A percentile compares a stretch with the other conserved stretches of the same genome.
These are phyloP conservation scores for Acanthosepion pharaonis DNA, from an alignment of 2,888 invertebrate genomes.

Conservation along the genomic window DNA sequence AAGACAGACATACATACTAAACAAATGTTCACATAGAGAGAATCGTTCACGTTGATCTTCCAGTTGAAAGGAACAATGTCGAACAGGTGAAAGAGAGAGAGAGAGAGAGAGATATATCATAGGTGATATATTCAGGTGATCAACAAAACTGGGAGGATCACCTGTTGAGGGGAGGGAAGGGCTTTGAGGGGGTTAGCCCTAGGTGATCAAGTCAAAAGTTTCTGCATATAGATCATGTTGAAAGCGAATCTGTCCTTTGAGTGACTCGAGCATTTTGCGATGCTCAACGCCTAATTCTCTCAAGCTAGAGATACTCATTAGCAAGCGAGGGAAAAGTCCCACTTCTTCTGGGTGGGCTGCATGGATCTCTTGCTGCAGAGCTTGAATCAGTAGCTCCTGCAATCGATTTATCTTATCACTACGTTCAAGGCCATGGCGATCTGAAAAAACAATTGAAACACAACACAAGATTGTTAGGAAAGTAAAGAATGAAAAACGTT, in stretches of 20 bases:
- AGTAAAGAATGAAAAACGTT: not conserved
- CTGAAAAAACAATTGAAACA: conserved; percentile 57
- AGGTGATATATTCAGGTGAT: not conserved
- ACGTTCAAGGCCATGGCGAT: conserved; percentile 71
- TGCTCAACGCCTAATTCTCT: conserved; percentile 74
- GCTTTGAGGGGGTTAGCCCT: conserved; percentile 39
- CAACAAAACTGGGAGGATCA: not conserved
- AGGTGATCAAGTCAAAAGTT: conserved; percentile 70
- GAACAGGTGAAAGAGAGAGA: not conserved
- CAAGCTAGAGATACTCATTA: conserved; percentile 74
- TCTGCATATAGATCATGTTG: conserved; percentile 72
- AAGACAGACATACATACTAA: not conserved
- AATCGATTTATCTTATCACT: conserved; percentile 71
- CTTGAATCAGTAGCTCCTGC: conserved; percentile 71
- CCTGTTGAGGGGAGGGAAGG: not conserved
- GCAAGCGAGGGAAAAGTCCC: conserved; percentile 72
- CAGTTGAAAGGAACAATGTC: not conserved
- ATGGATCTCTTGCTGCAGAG: conserved; percentile 69
- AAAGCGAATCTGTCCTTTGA: conserved; percentile 71
- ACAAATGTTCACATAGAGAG: not conserved
- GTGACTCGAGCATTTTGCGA: conserved; percentile 69
- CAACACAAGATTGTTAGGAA: not conserved
- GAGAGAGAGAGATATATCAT: not conserved
- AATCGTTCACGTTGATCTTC: not conserved
- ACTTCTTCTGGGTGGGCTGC: conserved; percentile 68